These are phyloP conservation scores for Noctua janthe DNA, from an alignment of 2,888 invertebrate genomes.

Conservation along the genomic window DNA sequence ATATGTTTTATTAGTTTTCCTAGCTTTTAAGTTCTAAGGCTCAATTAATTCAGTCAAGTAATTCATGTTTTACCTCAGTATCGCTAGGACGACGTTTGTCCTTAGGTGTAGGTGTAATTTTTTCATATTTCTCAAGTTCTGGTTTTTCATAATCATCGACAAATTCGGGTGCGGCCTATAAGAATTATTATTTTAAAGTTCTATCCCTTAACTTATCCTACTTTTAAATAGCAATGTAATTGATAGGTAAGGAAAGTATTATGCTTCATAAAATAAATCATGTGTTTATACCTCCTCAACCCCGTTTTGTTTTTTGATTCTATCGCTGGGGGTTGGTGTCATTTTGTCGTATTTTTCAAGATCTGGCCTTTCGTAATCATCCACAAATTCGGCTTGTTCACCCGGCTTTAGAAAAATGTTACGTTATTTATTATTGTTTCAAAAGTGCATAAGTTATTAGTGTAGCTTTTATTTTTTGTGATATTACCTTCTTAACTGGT, in stretches of 20 bases:
- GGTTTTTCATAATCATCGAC: slow-evolving; percentile 94
- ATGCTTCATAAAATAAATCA: not conserved
- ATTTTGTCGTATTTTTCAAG: slow-evolving; percentile 93
- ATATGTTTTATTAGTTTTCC: slow-evolving; percentile 27
- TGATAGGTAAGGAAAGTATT: not conserved
- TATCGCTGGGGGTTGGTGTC: slow-evolving; percentile 84
- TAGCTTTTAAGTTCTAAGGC: not conserved
- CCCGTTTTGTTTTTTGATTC: slow-evolving; percentile 86
- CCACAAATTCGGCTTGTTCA: slow-evolving; percentile 90
- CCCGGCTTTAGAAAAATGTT: slow-evolving; percentile 76
- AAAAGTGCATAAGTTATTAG: not conserved
- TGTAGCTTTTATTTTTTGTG: not conserved
- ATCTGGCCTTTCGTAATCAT: slow-evolving; percentile 94
- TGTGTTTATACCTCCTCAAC: slow-evolving; percentile 80
- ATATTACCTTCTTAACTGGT: slow-evolving; percentile 82
- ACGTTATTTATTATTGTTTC: not conserved
- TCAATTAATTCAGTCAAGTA: not conserved
- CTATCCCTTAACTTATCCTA: not conserved
- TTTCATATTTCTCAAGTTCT: slow-evolving; percentile 92
- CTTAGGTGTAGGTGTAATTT: slow-evolving; percentile 85
- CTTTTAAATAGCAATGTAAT: not conserved
- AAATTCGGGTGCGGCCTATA: slow-evolving; percentile 86
- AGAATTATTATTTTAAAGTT: slow-evolving; percentile 50
- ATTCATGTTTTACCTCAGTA: slow-evolving; percentile 78
- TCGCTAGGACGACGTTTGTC: slow-evolving; percentile 85